Evolutionary conservation across 2,888 invertebrate genomes (phyloP), one percentile per base, ranked within the genome.

Genomic region (Pristionchus maxplancki): DNA sequence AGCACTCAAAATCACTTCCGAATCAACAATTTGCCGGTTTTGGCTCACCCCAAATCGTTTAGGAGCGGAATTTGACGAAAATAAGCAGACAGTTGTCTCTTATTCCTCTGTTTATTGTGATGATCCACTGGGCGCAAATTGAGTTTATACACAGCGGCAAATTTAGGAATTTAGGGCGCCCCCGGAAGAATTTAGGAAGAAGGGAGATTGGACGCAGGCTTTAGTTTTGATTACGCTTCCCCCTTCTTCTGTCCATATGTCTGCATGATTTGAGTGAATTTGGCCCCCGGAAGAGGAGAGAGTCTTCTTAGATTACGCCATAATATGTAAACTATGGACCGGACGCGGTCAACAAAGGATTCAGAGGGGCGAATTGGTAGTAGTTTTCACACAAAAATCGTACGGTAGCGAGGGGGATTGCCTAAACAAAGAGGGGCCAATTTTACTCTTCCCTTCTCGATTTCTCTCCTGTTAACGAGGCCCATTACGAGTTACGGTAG

Each of bases 71-170:
- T 11, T 1, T 0, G 24, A 3, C 44, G 44, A 48, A 78, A 28
- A 48, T 78, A 44, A n/a, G n/a, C n/a, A n/a, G 9, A 44, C 48
- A 1, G 11, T 78, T 40, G 71, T 44, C 78, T 78, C n/a, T 40
- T 78, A 20, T 34, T 78, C 37, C 78, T 44, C 44, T 78, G 78
- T 40, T 78, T 78, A 78, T 78, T 78, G 78, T 78, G 71, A 71
- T 78, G 44, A 48, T 44, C 78, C 71, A 34, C 11, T 5, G 40
- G 71, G 20, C 8, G 24, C n/a, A 78, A 78, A 78, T 78, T 78
- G 78, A 78, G 78, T 78, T 78, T 78, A 78, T 78, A 78, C 78
- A 78, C 78, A 44, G 71, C 78, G 44, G n/a, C 78, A 78, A 78
- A 44, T 78, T 78, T 44, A 9, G 48, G 40, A 74, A n/a, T n/a